Evolutionary conservation across 2,113 vertebrate genomes (phyloP).

Genomic region (Sitta europaea): DNA sequence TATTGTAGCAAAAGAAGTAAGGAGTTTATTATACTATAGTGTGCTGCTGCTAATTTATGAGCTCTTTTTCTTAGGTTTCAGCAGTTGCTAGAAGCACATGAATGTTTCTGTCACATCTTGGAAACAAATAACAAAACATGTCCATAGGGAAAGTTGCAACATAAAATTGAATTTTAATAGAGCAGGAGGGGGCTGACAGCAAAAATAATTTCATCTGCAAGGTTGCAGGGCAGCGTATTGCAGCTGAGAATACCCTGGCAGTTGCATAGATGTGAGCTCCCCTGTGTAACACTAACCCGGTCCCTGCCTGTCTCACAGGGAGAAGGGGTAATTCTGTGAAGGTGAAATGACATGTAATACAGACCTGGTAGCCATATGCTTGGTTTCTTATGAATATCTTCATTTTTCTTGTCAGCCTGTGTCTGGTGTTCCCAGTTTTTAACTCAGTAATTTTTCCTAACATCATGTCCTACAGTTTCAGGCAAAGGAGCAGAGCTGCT

Average conservation of each 20-base stretch:
- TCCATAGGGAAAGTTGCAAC: neutral
- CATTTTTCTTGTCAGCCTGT: neutral
- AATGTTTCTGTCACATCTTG: neutral
- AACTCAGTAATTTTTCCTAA: neutral
- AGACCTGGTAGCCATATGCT: neutral
- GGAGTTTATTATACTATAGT: neutral
- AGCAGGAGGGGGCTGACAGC: neutral
- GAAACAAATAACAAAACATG: neutral
- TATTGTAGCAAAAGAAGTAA: neutral
- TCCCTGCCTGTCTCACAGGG: neutral
- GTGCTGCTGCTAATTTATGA: neutral
- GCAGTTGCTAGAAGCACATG: neutral
- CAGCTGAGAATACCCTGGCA: neutral
- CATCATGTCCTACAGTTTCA: accelerated
- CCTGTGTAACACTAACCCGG: neutral
- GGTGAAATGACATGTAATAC: neutral
- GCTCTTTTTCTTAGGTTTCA: neutral
- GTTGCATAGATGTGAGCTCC: neutral
- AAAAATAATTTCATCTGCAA: neutral
- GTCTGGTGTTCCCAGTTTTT: neutral
- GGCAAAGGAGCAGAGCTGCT: neutral
- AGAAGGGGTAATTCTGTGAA: neutral
- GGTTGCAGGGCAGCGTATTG: neutral
- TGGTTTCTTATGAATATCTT: neutral
- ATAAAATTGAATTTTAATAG: conserved; percentile 9